These are phyloP conservation scores for Callithrix jacchus DNA, from an alignment of 2,113 vertebrate species.

Conservation along the genomic window DNA sequence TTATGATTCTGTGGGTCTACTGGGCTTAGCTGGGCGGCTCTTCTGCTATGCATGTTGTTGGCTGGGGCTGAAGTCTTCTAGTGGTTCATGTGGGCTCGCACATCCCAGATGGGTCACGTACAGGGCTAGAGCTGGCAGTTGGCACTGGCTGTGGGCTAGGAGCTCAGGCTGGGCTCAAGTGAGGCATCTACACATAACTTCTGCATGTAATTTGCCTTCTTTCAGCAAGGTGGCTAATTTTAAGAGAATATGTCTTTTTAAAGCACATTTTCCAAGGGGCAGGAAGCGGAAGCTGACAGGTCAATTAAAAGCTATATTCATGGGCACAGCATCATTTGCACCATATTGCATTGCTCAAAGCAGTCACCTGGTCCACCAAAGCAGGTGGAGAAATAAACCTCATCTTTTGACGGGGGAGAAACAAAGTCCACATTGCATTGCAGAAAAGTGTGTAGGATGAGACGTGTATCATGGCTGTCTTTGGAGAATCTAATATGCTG, in stretches of 20 bases:
- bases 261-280: background rate
- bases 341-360: background rate
- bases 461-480: background rate
- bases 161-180: background rate
- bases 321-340: background rate
- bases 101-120: background rate
- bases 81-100: background rate
- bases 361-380: background rate
- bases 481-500: background rate
- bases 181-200: background rate
- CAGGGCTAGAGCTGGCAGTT: background rate
- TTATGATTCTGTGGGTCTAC: background rate
- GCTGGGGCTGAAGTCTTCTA: background rate
- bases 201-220: background rate
- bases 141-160: background rate
- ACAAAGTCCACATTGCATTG: too few relatives aligned
- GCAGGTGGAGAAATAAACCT: background rate
- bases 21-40: background rate
- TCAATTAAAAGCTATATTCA: background rate
- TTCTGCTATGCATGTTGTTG: background rate
- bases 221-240: background rate
- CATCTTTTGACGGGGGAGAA: background rate
- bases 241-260: background rate
- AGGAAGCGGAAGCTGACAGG: background rate
- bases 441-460: background rate